phyloP scores from a whole-genome alignment of 2,888 invertebrate genomes.

The Selenia dentaria region DNA sequence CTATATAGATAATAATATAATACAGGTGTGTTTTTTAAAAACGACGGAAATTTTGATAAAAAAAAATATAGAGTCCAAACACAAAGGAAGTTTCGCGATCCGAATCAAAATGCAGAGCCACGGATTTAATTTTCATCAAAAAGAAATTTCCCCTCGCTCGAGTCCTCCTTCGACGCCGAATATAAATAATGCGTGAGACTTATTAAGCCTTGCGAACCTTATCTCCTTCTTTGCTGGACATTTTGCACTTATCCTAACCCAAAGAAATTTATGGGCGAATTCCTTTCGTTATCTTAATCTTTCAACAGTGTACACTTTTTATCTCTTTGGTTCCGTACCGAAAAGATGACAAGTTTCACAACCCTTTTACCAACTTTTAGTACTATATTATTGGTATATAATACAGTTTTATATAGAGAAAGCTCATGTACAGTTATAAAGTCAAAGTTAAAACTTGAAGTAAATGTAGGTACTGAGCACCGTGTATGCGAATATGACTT shows the following conservation, averaged over 20 bases:
- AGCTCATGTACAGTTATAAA: too few species aligned
- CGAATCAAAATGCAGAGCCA: constrained; percentile 19
- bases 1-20: too few species aligned
- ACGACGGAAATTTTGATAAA: too few species aligned
- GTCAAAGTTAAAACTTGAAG: too few species aligned
- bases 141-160: constrained; percentile 24
- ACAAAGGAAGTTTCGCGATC: constrained; percentile 4
- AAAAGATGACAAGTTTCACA: too few species aligned
- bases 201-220: constrained; percentile 41
- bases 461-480: too few species aligned
- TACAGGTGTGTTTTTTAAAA: too few species aligned
- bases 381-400: too few species aligned
- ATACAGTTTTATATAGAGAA: too few species aligned
- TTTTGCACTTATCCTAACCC: constrained; percentile 42
- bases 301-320: constrained; percentile 7
- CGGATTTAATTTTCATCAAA: constrained; percentile 23
- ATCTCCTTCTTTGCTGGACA: constrained; percentile 39
- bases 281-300: constrained; percentile 39
- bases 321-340: too few species aligned
- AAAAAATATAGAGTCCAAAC: neutral
- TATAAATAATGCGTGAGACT: constrained; percentile 31
- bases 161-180: constrained; percentile 28
- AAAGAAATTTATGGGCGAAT: constrained; percentile 40
- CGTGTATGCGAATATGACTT: too few species aligned
- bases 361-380: too few species aligned